phyloP scores from a whole-genome alignment of 2,113 vertebrate species.

The Penelope pileata region DNA sequence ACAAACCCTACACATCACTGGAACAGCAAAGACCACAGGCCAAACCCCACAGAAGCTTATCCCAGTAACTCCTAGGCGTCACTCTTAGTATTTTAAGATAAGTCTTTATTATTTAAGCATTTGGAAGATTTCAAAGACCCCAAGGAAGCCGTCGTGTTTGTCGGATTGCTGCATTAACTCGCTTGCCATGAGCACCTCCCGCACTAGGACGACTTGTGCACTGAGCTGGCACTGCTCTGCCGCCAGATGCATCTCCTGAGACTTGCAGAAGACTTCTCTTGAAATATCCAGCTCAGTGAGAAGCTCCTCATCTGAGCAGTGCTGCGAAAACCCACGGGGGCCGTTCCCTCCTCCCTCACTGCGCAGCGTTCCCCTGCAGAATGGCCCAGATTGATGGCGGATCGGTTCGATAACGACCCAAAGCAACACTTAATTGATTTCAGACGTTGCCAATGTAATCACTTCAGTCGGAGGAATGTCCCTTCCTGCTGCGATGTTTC shows the following conservation, averaged over 20 bases:
- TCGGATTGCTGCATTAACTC: neutral
- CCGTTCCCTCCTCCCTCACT: neutral
- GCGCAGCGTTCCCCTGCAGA: neutral
- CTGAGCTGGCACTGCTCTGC: neutral
- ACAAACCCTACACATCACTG: neutral
- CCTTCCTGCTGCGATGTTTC: neutral
- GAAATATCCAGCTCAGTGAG: neutral
- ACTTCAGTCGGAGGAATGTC: rapidly evolving
- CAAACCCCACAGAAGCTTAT: neutral
- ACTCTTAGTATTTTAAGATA: neutral
- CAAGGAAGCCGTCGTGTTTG: neutral
- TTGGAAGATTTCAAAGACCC: neutral
- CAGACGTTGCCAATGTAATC: neutral
- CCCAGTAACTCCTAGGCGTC: too few relatives aligned
- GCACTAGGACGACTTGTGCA: neutral
- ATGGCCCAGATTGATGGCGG: neutral
- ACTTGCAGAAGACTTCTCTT: neutral
- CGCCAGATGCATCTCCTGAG: neutral
- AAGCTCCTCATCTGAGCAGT: neutral
- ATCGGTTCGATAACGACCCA: neutral
- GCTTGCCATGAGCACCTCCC: neutral
- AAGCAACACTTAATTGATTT: neutral
- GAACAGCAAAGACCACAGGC: neutral
- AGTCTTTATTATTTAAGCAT: neutral
- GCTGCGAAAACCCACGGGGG: neutral